Evolutionary conservation across 2,797 vertebrate genomes (phyloP), one percentile per base, ranked within the genome.

Genomic region (Gymnopithys bicolor): DNA sequence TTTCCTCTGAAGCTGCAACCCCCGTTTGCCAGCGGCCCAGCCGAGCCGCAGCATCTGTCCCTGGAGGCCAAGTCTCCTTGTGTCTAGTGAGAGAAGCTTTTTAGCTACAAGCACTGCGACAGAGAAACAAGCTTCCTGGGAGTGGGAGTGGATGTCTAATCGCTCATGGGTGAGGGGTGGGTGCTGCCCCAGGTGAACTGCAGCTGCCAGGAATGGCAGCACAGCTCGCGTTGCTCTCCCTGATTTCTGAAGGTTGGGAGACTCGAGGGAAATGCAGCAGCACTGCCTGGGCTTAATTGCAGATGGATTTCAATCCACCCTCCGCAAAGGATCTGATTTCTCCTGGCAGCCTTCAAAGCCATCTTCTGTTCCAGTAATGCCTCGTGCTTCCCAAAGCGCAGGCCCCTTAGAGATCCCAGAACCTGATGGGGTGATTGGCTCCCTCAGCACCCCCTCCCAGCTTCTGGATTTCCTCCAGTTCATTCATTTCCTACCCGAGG

Each of bases 151-250:
- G 35, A 13, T 24, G 53, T 19, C 39, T 33, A 21, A 35, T 10
- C 0, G 1, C 39, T 52, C 21, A 9, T 0, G 1, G 35, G 22
- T 4, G 7, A 76, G 59, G 76, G 25, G 35, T 48, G 76, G 83
- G 17, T 56, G 66, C 82, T 81, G 85, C 53, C 48, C 66, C 52
- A 2, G 33, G 63, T 13, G 45, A 71, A 7, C 27, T 6, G 18
- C 64, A 60, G 39, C 62, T 1, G 0, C 27, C 0, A 2, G 35
- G 43, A 70, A 27, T 1, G 7, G 27, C 41, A 41, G 41, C 1
- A 0, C 32, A n/a, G 59, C 48, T 9, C 0, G 13, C 0, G 1
- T 9, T 13, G 41, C 19, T 5, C 25, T 60, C 28, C 74, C 9
- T 35, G 45, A 5, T 74, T 39, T 23, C 33, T 6, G 0, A 71